These are phyloP conservation scores for Pocillopora meandrina DNA, from an alignment of 92 coral and sea anemone species.

Conservation along the genomic window DNA sequence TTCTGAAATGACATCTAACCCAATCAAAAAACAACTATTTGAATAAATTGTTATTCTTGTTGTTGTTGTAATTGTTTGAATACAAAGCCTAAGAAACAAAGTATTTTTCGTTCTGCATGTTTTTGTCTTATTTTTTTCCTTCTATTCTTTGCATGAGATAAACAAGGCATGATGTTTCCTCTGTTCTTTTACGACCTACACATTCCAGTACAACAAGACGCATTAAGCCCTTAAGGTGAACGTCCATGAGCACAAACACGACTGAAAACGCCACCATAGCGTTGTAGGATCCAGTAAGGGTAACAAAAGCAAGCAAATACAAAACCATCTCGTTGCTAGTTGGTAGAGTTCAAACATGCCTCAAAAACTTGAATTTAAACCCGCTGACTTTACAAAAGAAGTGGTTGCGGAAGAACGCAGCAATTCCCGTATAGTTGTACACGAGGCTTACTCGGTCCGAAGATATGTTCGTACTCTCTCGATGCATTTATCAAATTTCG, in stretches of 20 bases:
- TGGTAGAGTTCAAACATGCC: slow-evolving; percentile 36
- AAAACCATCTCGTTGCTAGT: slow-evolving; percentile 13
- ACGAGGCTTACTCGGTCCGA: slow-evolving; percentile 6
- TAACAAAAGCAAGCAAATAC: slow-evolving; percentile 19
- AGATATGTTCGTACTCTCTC: too few relatives aligned
- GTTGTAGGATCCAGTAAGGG: slow-evolving; percentile 27
- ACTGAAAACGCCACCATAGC: slow-evolving; percentile 19
- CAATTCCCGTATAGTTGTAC: slow-evolving; percentile 25
- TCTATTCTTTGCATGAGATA: too few relatives aligned
- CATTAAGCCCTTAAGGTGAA: slow-evolving; percentile 16
- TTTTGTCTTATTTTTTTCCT: too few relatives aligned
- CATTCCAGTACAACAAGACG: slow-evolving; percentile 37
- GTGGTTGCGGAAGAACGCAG: slow-evolving; percentile 21
- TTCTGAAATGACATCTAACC: too few relatives aligned
- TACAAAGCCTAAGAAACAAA: too few relatives aligned
- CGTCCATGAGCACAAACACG: slow-evolving; percentile 25
- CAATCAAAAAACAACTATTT: too few relatives aligned
- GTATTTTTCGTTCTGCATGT: too few relatives aligned
- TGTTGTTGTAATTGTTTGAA: too few relatives aligned
- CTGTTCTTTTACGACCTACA: slow-evolving; percentile 31
- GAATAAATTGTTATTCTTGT: too few relatives aligned
- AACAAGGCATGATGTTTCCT: not conserved
- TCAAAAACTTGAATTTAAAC: not conserved
- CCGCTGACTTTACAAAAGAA: slow-evolving; percentile 25
- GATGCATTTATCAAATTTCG: too few relatives aligned